Conservation (phyloP, 2,113 vertebrate genomes). For the Diadophis punctatus region DNA sequence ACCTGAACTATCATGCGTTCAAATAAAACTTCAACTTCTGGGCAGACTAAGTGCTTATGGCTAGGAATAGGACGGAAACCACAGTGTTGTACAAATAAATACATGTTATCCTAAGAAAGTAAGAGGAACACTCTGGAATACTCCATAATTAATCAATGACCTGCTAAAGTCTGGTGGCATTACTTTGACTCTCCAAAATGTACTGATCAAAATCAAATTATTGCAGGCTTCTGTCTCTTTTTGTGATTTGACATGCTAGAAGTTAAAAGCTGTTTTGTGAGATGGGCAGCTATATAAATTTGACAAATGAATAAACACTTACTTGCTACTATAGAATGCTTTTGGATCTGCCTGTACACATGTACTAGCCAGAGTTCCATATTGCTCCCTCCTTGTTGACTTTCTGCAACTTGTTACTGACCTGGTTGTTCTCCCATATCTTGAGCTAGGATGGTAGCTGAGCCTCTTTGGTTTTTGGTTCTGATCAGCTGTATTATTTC, state of each 20-base stretch:
- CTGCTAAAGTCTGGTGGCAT: not conserved
- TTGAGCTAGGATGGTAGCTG: not conserved
- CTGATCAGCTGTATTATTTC: not conserved
- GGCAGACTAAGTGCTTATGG: not conserved
- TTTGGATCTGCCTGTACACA: not conserved
- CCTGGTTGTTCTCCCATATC: not conserved
- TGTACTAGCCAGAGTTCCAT: not conserved
- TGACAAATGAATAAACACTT: not conserved
- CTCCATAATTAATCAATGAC: not conserved
- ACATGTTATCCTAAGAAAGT: not conserved
- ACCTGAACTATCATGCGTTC: not conserved
- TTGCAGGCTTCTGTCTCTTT: not conserved
- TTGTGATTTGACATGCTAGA: not conserved
- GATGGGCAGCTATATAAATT: not conserved
- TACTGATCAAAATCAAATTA: not conserved
- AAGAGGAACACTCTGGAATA: not conserved
- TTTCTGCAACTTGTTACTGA: not conserved
- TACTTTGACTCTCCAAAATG: not conserved
- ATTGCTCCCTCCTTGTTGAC: not conserved
- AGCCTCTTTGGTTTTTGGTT: not conserved
- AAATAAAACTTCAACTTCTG: not conserved
- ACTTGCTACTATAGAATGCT: not conserved
- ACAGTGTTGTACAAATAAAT: not conserved
- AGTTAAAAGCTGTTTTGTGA: not conserved
- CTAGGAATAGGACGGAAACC: not conserved